Percentiles rank a stretch among this genome's conserved stretches.
These are phyloP conservation scores for Panthera leo DNA, from an alignment of 2,113 vertebrate genomes.

Conservation along the genomic window DNA sequence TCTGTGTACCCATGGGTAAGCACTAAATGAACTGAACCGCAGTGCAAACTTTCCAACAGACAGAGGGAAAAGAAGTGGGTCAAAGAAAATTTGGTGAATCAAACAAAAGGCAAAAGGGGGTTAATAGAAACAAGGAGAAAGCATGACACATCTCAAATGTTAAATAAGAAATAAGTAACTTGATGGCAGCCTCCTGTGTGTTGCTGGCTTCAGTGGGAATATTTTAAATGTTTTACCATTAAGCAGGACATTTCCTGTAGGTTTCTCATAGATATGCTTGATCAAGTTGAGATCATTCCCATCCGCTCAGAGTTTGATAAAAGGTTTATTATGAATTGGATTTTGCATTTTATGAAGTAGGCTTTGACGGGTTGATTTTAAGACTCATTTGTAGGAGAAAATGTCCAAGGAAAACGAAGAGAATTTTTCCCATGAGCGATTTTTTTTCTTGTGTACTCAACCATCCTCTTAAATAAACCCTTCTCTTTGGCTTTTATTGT, in stretches of 20 bases:
- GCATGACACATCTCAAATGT: not conserved
- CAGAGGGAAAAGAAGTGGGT: not conserved
- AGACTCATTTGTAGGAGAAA: conserved; percentile 32
- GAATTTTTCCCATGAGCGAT: not conserved
- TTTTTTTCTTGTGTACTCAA: not conserved
- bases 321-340: not conserved
- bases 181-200: not conserved
- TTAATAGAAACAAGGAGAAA: not conserved
- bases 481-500: not conserved
- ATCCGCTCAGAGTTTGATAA: not conserved
- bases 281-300: not conserved
- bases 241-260: not conserved
- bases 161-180: not conserved
- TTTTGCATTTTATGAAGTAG: conserved; percentile 19
- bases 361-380: not conserved
- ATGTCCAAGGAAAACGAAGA: not conserved
- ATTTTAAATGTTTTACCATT: not conserved
- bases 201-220: not conserved
- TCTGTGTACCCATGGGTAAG: not conserved
- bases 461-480: not conserved
- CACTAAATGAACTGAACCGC: not conserved
- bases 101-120: not conserved
- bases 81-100: not conserved
- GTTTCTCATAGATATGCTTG: not conserved
- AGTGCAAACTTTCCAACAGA: not conserved